Evolutionary conservation across 92 coral and sea anemone species (phyloP).

Genomic region (Palythoa grandiflora): DNA sequence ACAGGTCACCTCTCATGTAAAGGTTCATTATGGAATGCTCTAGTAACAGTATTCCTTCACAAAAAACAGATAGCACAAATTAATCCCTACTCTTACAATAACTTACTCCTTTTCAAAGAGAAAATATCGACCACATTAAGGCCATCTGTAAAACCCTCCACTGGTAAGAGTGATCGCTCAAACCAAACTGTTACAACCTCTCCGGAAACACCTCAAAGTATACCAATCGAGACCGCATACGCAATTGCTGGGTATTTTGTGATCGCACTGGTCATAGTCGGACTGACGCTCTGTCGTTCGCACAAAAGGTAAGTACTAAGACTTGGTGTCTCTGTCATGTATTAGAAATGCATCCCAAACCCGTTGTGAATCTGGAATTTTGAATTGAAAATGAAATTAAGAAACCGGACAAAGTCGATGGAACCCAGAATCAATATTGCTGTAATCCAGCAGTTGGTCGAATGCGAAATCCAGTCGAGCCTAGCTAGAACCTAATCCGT

Average conservation of each 20-base stretch:
- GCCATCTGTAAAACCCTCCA: neutral
- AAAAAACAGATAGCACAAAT: neutral
- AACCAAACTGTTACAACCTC: neutral
- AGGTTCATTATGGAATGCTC: no score
- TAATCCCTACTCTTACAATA: neutral
- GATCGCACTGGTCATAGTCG: neutral
- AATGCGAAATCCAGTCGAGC: no score
- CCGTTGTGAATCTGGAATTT: neutral
- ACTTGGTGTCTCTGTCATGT: neutral
- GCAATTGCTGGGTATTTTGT: neutral
- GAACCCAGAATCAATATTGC: no score
- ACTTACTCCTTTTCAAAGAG: neutral
- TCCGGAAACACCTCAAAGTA: neutral
- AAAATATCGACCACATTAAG: neutral
- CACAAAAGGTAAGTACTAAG: neutral
- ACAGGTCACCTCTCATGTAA: no score
- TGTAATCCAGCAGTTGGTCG: no score
- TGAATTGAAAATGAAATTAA: no score
- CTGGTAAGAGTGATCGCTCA: neutral
- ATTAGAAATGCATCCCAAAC: no score
- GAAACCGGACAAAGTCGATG: no score
- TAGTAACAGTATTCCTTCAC: neutral
- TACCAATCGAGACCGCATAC: neutral
- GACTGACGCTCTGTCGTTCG: neutral
- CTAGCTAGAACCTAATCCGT: no score